phyloP scores from a whole-genome alignment of 53 echinoderm and acorn worm species.

The Arbacia lixula region DNA sequence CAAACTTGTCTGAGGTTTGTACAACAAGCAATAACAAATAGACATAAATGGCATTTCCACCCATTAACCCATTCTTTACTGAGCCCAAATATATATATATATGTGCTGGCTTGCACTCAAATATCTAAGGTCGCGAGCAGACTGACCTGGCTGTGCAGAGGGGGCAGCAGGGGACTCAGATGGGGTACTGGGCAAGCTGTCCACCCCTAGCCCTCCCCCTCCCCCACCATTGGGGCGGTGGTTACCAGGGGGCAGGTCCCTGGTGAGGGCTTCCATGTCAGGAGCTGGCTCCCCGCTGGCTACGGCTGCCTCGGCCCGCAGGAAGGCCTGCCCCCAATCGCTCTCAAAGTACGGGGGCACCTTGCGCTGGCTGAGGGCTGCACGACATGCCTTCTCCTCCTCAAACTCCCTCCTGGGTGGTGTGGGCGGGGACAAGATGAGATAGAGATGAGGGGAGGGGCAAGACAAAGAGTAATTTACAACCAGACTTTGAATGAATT shows the following conservation, averaged over 20 bases:
- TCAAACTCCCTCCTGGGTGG: conserved; percentile 75
- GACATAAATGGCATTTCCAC: no score
- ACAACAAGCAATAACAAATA: no score
- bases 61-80: no score
- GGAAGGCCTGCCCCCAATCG: conserved; percentile 85
- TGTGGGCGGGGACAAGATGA: no score
- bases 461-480: no score
- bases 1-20: no score
- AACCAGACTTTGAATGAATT: no score
- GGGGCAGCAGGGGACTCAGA: conserved; percentile 68
- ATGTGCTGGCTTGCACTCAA: no score
- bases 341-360: conserved; percentile 91
- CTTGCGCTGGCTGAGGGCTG: conserved; percentile 75
- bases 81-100: no score
- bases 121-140: no score
- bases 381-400: conserved; percentile 77
- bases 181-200: conserved; percentile 86
- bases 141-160: conserved; percentile 72
- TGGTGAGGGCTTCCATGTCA: conserved; percentile 87
- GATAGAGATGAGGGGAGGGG: no score
- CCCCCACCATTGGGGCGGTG: conserved; percentile 4
- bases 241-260: conserved; percentile 65
- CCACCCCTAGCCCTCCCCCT: not conserved
- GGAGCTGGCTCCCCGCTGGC: conserved; percentile 58
- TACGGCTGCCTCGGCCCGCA: conserved; percentile 55